Base-by-base conservation (phyloP, 1,140 invertebrate genomes). In the Drosophila hydei region DNA sequence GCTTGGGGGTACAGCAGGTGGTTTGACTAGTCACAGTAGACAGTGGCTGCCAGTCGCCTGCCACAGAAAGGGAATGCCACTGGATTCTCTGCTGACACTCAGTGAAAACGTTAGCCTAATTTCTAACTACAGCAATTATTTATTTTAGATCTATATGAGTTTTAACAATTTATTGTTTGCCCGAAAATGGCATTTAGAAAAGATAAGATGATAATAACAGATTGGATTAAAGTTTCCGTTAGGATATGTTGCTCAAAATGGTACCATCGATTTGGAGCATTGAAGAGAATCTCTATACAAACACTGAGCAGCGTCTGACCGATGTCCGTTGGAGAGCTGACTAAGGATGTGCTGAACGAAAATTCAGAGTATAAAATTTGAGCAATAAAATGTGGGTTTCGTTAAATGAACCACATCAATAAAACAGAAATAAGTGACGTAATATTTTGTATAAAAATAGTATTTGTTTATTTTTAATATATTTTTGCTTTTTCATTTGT, bases 21-120 rank as follows among this genome's bases (percentile, higher is more conserved):
- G 36, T 11, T 14, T 33, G 30, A 33, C 30, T 33, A 33, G 30
- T 33, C 9, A 11, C 30, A 11, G 30, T 11, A 33, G 30, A 11
- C 14, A 25, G 6, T 6, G 11, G 4, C 16, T 36, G 52, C 23
- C n/a, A 51, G 48, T 25, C 23, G 12, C 19, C 42, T 18, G 19
- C 16, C 9, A 51, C 50, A 55, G 59, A 70, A 70, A 70, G 67
- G 59, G 67, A 70, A 62, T 48, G 30, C 3, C 52, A 47, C 19
- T 21, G 16, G 45, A 30, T 11, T 50, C 23, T 25, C 40, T 1
- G 30, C 9, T 11, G 30, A 12, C 30, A 12, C 51, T 7, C 33
- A 67, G 54, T 59, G 63, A 58, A 50, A 67, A 51, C 63, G 50
- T 9, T n/a, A 21, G 21, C 25, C 48, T 18, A 63, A 63, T 52